These are phyloP conservation scores for Acronicta alni DNA, from an alignment of 2,888 invertebrate genomes.

Conservation along the genomic window DNA sequence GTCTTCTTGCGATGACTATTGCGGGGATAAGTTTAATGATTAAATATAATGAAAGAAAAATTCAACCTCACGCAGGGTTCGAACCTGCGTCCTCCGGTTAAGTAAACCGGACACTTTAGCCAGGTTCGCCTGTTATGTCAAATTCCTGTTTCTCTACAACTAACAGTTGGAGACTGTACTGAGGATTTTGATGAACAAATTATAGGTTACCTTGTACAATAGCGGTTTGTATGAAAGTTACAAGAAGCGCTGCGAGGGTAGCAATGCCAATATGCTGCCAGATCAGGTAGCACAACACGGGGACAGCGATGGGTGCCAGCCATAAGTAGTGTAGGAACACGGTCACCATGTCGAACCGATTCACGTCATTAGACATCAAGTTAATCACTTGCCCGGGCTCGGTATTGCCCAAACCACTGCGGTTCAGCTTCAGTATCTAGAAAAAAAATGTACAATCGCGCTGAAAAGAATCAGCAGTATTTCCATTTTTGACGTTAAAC, in stretches of 20 bases:
- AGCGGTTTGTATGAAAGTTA: constrained; percentile 89
- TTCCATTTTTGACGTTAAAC: too few species aligned
- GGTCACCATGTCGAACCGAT: constrained; percentile 93
- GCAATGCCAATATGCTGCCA: constrained; percentile 83
- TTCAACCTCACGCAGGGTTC: too few species aligned
- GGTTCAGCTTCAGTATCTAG: constrained; percentile 85
- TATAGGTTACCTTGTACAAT: constrained; percentile 82
- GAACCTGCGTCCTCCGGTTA: too few species aligned
- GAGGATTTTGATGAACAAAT: not conserved
- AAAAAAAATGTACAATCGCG: constrained; percentile 40
- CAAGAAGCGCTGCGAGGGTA: constrained; percentile 76
- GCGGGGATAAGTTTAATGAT: too few species aligned
- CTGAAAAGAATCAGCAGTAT: too few species aligned
- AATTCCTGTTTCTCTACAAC: too few species aligned
- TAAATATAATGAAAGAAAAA: too few species aligned
- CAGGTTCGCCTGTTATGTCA: too few species aligned
- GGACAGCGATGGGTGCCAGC: constrained; percentile 93
- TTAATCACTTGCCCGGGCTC: constrained; percentile 94
- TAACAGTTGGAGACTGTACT: too few species aligned
- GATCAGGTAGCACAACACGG: constrained; percentile 84
- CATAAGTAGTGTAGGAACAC: constrained; percentile 93
- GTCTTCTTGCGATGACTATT: too few species aligned
- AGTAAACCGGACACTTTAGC: too few species aligned
- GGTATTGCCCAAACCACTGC: constrained; percentile 89
- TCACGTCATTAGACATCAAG: constrained; percentile 95